Percentiles rank a stretch among this genome's conserved stretches.
These are phyloP conservation scores for Ceratothoa steindachneri DNA, from an alignment of 2,888 invertebrate genomes.

Conservation along the genomic window DNA sequence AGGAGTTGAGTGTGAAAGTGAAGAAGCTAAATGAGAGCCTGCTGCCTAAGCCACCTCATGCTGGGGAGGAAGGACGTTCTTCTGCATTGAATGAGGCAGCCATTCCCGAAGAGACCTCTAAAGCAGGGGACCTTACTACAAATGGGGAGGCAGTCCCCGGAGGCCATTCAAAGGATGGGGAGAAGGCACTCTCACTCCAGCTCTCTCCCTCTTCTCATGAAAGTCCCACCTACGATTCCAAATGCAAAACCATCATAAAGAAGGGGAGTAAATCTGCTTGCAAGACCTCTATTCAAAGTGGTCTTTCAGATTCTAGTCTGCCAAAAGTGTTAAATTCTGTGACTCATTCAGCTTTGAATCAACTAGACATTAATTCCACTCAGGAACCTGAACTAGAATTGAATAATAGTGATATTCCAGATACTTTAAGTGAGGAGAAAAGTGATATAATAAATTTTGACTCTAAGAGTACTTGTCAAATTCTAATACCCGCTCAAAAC, in stretches of 20 bases:
- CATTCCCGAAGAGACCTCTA: not conserved
- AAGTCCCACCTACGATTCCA: not conserved
- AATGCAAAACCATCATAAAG: not conserved
- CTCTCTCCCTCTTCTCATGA: not conserved
- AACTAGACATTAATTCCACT: not conserved
- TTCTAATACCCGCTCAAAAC: not conserved
- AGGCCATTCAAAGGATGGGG: not conserved
- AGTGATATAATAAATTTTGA: not conserved
- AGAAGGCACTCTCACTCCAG: not conserved
- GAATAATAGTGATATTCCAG: not conserved
- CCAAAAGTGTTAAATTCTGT: slow-evolving; percentile 1
- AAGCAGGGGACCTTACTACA: no score
- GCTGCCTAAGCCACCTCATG: not conserved
- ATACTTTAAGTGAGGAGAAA: slow-evolving; percentile 9
- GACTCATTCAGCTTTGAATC: not conserved
- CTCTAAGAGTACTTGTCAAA: not conserved
- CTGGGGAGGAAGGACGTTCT: not conserved
- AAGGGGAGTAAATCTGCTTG: not conserved
- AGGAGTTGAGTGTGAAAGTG: slow-evolving; percentile 15
- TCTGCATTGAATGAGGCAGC: not conserved
- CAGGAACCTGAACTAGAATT: not conserved
- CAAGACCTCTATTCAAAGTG: not conserved
- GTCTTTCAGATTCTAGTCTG: slow-evolving; percentile 7
- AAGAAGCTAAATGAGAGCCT: slow-evolving; percentile 9
- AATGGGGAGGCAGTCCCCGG: not conserved